Conservation (phyloP, 2,797 vertebrate genomes). For the Fringilla coelebs region DNA sequence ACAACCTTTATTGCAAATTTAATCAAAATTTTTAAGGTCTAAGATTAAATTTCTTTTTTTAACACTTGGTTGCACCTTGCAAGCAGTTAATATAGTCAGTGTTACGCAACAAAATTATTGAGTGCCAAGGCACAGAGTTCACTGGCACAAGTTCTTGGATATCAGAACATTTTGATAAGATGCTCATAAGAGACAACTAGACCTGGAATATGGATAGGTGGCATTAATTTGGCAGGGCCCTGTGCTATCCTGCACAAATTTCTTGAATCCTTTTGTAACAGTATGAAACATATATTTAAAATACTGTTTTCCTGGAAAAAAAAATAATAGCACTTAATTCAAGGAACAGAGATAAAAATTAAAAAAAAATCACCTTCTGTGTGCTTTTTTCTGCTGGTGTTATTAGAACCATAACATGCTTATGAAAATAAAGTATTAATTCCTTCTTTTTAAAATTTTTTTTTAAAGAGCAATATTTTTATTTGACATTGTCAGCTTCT, state of each 20-base stretch:
- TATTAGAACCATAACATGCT: background rate
- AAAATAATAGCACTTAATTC: background rate
- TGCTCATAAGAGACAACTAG: background rate
- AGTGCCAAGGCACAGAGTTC: background rate
- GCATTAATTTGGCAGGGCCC: background rate
- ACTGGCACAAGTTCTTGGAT: background rate
- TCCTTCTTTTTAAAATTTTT: background rate
- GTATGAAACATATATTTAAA: background rate
- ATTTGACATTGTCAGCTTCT: background rate
- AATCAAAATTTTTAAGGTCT: background rate
- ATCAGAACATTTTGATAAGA: background rate
- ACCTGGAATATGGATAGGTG: background rate
- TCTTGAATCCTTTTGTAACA: background rate
- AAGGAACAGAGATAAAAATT: background rate
- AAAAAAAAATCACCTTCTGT: accelerated
- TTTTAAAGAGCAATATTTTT: background rate
- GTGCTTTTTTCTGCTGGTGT: background rate
- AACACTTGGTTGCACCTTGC: background rate
- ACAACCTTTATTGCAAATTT: background rate
- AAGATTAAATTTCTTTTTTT: background rate
- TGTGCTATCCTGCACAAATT: background rate
- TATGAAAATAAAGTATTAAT: background rate
- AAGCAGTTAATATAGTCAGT: background rate
- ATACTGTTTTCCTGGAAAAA: background rate
- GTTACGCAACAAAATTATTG: background rate